Evolutionary conservation across 2,888 invertebrate species (phyloP), one percentile per base, ranked within the genome.

Genomic region (Drosophila falleni): DNA sequence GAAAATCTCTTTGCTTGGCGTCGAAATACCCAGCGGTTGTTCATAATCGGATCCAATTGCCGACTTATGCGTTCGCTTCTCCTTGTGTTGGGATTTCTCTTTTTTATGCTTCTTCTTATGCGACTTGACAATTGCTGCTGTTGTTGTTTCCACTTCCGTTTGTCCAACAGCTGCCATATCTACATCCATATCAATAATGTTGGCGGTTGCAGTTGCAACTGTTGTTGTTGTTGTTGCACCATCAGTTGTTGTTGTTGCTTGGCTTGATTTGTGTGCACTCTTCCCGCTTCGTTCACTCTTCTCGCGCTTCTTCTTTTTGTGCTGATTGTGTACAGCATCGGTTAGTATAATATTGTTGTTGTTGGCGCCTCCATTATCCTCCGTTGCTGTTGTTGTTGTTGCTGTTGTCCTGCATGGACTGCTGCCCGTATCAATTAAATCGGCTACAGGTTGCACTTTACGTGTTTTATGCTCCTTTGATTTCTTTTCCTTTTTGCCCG

Each of bases 1-100:
- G 91, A 94, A 93, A 89, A 96, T 95, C 93, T 97, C 97, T 93
- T 98, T 97, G 89, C 97, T 97, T 11, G 98, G 97, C 41, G 97
- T 98, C 50, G 97, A 97, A 90, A 98, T 97, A 74, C 97, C 98
- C 85, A 96, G 94, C 41, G 98, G 96, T 93, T 97, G 97, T 92
- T 98, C 98, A 90, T 98, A 98, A 55, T 96, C 97, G 35, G 71
- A 41, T 47, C 13, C 10, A 2, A 54, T 29, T 10, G 58, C 15
- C 23, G 55, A 16, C 39, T 68, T 64, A 31, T 78, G 50, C 31
- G 62, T 15, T 94, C 93, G 91, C 68, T 79, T 87, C 61, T 89
- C 80, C 61, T 81, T 88, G 50, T 80, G 80, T 31, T 82, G 78
- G 1, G 89, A 80, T 60, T 91, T 91, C 90, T 94, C 91, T 92